Conservation (phyloP, 2,113 vertebrate species). For the Myotis davidii region DNA sequence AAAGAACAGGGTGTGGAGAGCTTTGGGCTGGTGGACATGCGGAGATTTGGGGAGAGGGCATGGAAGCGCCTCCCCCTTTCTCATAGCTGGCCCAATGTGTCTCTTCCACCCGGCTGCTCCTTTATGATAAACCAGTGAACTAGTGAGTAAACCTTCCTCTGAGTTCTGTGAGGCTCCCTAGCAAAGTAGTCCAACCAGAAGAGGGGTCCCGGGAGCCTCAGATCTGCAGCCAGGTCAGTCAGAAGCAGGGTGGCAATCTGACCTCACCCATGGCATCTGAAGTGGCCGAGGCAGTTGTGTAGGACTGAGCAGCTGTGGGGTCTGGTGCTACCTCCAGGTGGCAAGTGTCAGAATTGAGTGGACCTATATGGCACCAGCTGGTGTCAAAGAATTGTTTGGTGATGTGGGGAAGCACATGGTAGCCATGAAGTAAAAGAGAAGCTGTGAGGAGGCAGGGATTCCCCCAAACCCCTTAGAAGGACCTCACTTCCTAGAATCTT, state of each 20-base stretch:
- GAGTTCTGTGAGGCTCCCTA: neutral
- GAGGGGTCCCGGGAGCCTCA: neutral
- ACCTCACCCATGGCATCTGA: neutral
- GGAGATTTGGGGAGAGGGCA: neutral
- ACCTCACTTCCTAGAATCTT: neutral
- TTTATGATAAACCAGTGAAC: neutral
- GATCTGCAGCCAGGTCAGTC: neutral
- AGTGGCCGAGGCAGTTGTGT: neutral
- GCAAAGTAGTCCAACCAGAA: neutral
- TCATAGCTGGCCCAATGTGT: neutral
- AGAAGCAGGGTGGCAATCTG: neutral
- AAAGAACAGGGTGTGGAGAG: neutral
- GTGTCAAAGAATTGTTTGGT: neutral
- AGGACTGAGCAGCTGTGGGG: neutral
- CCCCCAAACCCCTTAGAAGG: neutral
- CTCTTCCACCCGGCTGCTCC: neutral
- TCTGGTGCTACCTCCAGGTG: neutral
- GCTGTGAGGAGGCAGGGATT: neutral
- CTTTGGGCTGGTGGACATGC: neutral
- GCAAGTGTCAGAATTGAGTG: neutral
- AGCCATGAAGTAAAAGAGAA: neutral
- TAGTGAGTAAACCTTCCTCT: neutral
- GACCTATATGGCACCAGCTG: neutral
- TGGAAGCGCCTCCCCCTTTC: neutral
- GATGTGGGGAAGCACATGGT: neutral